Base-by-base conservation (phyloP, 2,888 invertebrate species). In the Apotomis capreana region DNA sequence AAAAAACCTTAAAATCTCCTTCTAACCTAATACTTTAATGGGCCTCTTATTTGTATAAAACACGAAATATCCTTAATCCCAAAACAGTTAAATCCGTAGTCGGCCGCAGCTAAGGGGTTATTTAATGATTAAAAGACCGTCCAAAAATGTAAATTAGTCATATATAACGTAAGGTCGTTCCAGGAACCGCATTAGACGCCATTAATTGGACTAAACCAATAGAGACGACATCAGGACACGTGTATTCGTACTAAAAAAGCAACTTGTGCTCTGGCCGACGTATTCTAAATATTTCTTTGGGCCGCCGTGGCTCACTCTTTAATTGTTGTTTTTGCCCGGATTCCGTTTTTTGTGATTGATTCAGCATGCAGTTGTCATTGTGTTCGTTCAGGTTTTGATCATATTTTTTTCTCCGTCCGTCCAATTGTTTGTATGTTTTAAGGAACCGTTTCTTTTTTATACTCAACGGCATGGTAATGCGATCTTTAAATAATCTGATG, bases 261-360 rank as follows among this genome's bases (percentile, higher is more conserved):
- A 75, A 76, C 78, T 79, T 74, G 77, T 79, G 76, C 77, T 79
- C 81, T 76, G 78, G 78, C 77, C 76, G 77, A 80, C 87, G 88
- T 88, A 92, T 92, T 91, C 87, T 89, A 91, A 92, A 91, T 90
- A 92, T 93, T 91, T 90, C 91, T 89, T 88, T 87, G 85, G 87
- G 77, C 85, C 81, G 84, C 85, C 87, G 83, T 84, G 82, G 80
- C 83, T 85, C 83, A 76, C 75, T 80, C 82, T 91, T 92, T 93
- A 93, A 93, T 93, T 93, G 92, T 92, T 89, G 92, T 92, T 92
- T 92, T 93, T 93, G 88, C 91, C 85, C 89, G 90, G 85, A 91
- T 92, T 91, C 91, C 88, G 86, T 91, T 92, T 92, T 93, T 92
- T 92, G 90, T 92, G 90, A 91, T 91, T 90, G 92, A 92, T 91